These are phyloP conservation scores for Gerris lacustris DNA, from an alignment of 2,888 invertebrate genomes.

Conservation along the genomic window DNA sequence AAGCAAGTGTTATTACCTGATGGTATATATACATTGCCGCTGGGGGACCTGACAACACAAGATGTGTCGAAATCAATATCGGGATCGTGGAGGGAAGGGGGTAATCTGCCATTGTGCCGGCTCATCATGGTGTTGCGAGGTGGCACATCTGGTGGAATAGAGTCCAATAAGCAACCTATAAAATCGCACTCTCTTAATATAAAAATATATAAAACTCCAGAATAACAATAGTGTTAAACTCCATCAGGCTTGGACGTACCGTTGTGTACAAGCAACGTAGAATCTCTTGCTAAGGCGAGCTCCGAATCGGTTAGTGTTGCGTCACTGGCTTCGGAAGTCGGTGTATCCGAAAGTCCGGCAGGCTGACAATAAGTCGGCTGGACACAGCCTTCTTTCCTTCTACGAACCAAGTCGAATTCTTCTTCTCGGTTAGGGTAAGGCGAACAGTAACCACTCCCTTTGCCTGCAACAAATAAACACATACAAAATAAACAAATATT, in stretches of 20 bases:
- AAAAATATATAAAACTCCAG: background rate
- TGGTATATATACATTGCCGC: conserved; percentile 88
- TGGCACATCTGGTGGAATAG: conserved; percentile 76
- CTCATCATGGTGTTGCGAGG: conserved; percentile 84
- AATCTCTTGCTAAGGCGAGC: conserved; percentile 66
- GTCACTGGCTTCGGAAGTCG: conserved; percentile 71
- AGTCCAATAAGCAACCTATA: conserved; percentile 48
- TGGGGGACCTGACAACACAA: conserved; percentile 79
- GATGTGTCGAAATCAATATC: conserved; percentile 68
- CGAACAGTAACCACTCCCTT: conserved; percentile 70
- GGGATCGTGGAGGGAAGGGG: conserved; percentile 35
- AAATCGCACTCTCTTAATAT: conserved; percentile 5
- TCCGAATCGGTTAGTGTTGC: conserved; percentile 74
- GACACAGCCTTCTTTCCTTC: conserved; percentile 40
- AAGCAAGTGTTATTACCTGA: conserved; percentile 41
- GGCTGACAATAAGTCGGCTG: conserved; percentile 45
- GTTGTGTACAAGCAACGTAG: conserved; percentile 70
- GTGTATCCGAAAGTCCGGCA: conserved; percentile 61
- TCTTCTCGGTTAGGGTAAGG: conserved; percentile 64
- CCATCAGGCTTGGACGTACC: conserved; percentile 43
- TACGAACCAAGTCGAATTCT: conserved; percentile 34
- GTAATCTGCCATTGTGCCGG: conserved; percentile 76
- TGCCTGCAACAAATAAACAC: conserved; percentile 43
- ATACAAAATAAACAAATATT: background rate
- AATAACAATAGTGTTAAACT: background rate